A percentile compares a stretch with the other conserved stretches of the same genome.
phyloP scores from a whole-genome alignment of 2,797 vertebrate genomes.

The Numenius phaeopus region DNA sequence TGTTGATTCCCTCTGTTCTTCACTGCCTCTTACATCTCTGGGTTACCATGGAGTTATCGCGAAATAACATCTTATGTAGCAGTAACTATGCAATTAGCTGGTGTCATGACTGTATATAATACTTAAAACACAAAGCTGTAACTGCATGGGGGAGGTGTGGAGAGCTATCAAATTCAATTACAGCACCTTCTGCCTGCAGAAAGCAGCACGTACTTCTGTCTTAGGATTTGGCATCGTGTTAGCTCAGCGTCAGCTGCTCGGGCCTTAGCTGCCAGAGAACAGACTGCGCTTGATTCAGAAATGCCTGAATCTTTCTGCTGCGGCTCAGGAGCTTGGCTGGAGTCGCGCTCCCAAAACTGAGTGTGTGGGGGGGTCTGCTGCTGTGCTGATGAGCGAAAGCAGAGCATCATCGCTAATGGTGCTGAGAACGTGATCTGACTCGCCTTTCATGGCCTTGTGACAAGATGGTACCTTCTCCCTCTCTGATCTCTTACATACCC shows the following conservation, averaged over 20 bases:
- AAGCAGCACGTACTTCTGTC: slow-evolving; percentile 66
- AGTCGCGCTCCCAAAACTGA: neutral
- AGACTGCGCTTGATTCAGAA: slow-evolving; percentile 61
- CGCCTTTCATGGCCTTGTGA: neutral
- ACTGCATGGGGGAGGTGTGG: slow-evolving; percentile 67
- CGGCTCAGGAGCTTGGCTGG: slow-evolving; percentile 11
- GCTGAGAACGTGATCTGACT: neutral
- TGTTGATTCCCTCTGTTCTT: slow-evolving; percentile 69
- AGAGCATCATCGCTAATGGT: neutral
- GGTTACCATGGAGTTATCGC: slow-evolving; percentile 75
- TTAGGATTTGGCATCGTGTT: slow-evolving; percentile 71
- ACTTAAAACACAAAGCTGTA: slow-evolving; percentile 74
- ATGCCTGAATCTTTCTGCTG: slow-evolving; percentile 61
- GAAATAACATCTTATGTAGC: slow-evolving; percentile 74
- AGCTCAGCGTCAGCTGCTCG: slow-evolving; percentile 72
- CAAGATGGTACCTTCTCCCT: neutral
- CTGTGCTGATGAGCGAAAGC: slow-evolving; percentile 4
- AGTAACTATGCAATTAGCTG: slow-evolving; percentile 65
- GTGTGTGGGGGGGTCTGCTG: neutral
- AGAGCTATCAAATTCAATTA: slow-evolving; percentile 74
- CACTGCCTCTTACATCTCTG: slow-evolving; percentile 63
- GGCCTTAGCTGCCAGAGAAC: slow-evolving; percentile 74
- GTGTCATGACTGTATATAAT: slow-evolving; percentile 75
- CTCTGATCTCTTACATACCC: neutral
- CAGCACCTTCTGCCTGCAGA: slow-evolving; percentile 48